A percentile compares a stretch with the other conserved stretches of the same genome.
phyloP scores from a whole-genome alignment of 2,113 vertebrate species.

The Gavialis gangeticus region DNA sequence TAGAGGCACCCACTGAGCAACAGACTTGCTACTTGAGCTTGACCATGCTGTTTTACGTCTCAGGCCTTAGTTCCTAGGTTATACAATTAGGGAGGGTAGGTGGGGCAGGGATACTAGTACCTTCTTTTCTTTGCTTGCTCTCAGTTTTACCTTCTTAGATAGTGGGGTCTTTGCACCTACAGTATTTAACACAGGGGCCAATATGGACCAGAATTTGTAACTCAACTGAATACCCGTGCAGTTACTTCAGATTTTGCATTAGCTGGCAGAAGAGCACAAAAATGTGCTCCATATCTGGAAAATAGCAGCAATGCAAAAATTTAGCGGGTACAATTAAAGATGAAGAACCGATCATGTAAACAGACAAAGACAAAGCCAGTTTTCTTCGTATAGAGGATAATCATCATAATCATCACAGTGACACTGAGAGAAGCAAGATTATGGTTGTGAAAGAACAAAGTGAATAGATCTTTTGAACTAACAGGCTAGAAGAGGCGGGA shows the following conservation, averaged over 20 bases:
- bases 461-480: background rate
- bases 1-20: background rate
- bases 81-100: background rate
- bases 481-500: background rate
- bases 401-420: conserved; percentile 1
- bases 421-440: background rate
- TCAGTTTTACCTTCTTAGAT: background rate
- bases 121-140: background rate
- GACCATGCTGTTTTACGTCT: background rate
- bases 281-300: background rate
- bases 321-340: background rate
- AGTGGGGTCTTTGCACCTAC: background rate
- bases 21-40: background rate
- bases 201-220: background rate
- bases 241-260: background rate
- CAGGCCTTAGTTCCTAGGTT: background rate
- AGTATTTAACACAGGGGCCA: background rate
- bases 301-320: conserved; percentile 20
- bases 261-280: background rate
- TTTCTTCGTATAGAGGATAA: background rate
- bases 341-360: background rate
- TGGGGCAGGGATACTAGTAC: background rate
- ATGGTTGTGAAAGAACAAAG: conserved; percentile 6
- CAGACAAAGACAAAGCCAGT: background rate
- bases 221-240: background rate